Evolutionary conservation across 2,113 vertebrate species (phyloP).

Genomic region (Pristiophorus japonicus): DNA sequence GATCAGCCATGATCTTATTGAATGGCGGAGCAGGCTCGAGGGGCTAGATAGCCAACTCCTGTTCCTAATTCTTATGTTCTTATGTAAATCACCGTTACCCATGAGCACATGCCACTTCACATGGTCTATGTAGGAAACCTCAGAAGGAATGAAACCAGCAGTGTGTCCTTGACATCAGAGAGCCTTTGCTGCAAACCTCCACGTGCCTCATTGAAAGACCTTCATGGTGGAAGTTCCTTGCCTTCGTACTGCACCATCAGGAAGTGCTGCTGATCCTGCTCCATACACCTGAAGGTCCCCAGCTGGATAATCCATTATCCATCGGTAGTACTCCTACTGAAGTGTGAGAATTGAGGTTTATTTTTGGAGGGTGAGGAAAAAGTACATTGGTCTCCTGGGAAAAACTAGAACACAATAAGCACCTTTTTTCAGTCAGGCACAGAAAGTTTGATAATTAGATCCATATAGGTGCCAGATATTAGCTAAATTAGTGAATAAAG

Average conservation of each 20-base stretch:
- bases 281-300: neutral
- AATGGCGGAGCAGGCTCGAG: too few relatives aligned
- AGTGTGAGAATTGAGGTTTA: too few relatives aligned
- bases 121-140: neutral
- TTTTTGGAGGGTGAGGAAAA: too few relatives aligned
- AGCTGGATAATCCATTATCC: neutral
- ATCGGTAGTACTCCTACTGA: neutral
- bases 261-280: neutral
- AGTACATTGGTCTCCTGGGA: neutral
- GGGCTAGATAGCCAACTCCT: too few relatives aligned
- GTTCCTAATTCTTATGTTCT: too few relatives aligned
- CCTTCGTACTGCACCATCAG: neutral
- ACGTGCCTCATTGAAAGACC: neutral
- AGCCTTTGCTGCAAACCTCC: neutral
- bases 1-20: too few relatives aligned
- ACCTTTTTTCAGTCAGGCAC: neutral
- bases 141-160: neutral
- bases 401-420: neutral
- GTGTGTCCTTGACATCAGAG: neutral
- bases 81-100: neutral
- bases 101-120: neutral
- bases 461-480: neutral
- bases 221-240: neutral
- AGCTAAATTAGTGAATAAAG: neutral
- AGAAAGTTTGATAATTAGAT: neutral